Evolutionary conservation across 2,113 vertebrate genomes (phyloP), one percentile per base, ranked within the genome.

Genomic region (Bagarius yarrelli): DNA sequence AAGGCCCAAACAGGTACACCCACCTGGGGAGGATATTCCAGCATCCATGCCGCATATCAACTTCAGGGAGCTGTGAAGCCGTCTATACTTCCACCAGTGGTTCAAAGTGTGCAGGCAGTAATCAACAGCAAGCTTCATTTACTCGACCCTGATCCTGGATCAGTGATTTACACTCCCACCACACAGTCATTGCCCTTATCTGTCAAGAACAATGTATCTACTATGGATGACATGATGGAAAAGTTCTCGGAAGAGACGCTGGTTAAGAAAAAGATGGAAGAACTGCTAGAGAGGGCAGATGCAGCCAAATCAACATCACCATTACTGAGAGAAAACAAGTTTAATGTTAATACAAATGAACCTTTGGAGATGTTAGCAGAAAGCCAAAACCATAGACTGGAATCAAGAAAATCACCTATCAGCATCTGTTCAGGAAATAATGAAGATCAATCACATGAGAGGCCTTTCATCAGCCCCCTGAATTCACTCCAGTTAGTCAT

Each of bases 31-130:
- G 98, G 98, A 47, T 99, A 99, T 88, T 95, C 98, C 73, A 99
- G 98, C 88, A 99, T 99, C 88, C 98, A 99, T 18, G 98, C 98
- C 0, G 98, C 98, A 81, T 99, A 99, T 89, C 98, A 99, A 89
- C 95, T 99, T 81, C 97, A 98, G 0, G 95, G 97, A 66, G 83
- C 94, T 1, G 86, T 94, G 27, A 98, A 96, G 89, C 91, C 93
- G 12, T 61, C 56, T 14, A 13, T 72, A 52, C 90, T 59, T 34
- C 90, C 94, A 30, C 83, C 95, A 0, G 53, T 92, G 0, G 93
- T 95, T 73, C 96, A 98, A 91, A 95, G 93, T 0, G 91, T 97
- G 86, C 96, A 97, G 85, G 94, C 97, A 0, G 93, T 95, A 32
- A 97, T 94, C 0, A 93, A 94, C 89, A 88, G 89, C 75, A 88